A percentile compares a stretch with the other conserved stretches of the same genome.
Conservation (phyloP, 2,113 vertebrate species). For the Oncorhynchus mykiss region DNA sequence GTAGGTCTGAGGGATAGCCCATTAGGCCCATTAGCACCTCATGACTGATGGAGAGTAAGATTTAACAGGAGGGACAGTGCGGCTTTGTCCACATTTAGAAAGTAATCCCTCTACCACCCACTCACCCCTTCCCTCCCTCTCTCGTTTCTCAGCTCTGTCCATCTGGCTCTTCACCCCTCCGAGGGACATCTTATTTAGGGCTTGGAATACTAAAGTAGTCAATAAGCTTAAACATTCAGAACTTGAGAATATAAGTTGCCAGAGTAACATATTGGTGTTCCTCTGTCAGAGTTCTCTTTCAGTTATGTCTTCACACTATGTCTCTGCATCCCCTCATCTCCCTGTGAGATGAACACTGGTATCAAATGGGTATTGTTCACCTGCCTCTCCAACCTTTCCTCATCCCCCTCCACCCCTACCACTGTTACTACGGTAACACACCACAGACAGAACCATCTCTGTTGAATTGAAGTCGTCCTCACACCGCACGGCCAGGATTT, state of each 20-base stretch:
- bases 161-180: background rate
- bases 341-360: background rate
- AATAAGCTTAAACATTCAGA: background rate
- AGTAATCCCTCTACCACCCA: slow-evolving; percentile 4
- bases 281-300: background rate
- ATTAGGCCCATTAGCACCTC: slow-evolving; percentile 10
- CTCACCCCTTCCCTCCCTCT: background rate
- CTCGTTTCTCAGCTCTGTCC: background rate
- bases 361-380: background rate
- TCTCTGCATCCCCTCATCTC: background rate
- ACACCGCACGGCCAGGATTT: background rate
- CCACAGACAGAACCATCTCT: slow-evolving; percentile 22
- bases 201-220: background rate
- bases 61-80: slow-evolving; percentile 1
- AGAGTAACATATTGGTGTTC: background rate
- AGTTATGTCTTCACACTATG: background rate
- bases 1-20: background rate
- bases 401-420: background rate
- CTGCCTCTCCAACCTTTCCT: background rate
- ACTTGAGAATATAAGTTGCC: background rate
- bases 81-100: slow-evolving; percentile 16
- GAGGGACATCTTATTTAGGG: background rate
- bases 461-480: slow-evolving; percentile 22
- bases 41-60: background rate
- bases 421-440: background rate